These are phyloP conservation scores for Ailuropoda melanoleuca DNA, from an alignment of 2,113 vertebrate species.

Conservation along the genomic window DNA sequence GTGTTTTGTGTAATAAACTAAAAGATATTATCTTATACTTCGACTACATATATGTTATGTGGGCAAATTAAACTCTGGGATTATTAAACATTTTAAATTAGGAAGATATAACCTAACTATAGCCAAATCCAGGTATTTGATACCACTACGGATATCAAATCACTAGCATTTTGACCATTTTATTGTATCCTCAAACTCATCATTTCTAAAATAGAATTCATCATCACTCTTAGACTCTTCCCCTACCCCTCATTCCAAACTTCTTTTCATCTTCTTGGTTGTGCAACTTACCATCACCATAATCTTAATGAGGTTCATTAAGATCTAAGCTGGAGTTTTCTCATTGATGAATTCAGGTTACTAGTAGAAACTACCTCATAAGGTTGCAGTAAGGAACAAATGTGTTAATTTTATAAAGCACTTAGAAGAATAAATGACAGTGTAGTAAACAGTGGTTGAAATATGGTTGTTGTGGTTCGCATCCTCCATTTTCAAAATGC, in stretches of 20 bases:
- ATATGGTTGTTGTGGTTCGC: background rate
- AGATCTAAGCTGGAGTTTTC: constrained; percentile 9
- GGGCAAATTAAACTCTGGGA: background rate
- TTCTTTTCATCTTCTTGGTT: background rate
- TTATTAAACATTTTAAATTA: constrained; percentile 36
- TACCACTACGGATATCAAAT: background rate
- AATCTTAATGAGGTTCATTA: constrained; percentile 15
- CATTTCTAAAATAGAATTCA: background rate
- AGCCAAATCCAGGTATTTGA: background rate
- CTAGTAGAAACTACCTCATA: background rate
- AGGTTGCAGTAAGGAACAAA: background rate
- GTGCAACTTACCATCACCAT: background rate
- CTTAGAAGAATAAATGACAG: background rate
- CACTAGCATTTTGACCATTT: background rate
- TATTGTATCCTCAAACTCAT: constrained; percentile 16
- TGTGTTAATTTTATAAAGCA: constrained; percentile 1
- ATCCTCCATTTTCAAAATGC: background rate
- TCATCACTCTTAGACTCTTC: background rate
- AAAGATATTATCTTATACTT: background rate
- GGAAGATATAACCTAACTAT: background rate
- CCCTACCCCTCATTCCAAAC: background rate
- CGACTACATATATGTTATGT: background rate
- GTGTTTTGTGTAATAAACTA: background rate
- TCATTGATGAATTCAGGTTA: background rate
- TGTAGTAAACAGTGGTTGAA: background rate